These are phyloP conservation scores for Plebejus argus DNA, from an alignment of 2,888 invertebrate genomes.

Conservation along the genomic window DNA sequence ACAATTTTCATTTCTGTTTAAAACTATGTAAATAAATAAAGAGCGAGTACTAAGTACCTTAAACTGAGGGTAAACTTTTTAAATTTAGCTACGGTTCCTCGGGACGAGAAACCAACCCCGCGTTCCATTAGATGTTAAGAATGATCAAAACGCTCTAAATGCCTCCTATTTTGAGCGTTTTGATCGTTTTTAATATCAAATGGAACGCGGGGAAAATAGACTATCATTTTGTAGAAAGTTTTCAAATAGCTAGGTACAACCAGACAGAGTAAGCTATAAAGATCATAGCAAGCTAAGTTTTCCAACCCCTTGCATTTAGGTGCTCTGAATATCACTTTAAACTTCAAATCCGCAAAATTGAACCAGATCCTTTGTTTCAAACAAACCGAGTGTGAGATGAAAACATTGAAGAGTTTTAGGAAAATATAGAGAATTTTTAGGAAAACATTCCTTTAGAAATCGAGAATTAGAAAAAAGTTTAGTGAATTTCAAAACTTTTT, in stretches of 20 bases:
- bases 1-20: too few species aligned
- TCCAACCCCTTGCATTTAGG: neutral
- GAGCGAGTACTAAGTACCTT: neutral
- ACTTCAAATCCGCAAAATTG: conserved; percentile 4
- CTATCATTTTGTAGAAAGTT: neutral
- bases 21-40: too few species aligned
- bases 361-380: neutral
- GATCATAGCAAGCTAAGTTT: neutral
- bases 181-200: too few species aligned
- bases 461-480: neutral
- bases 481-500: neutral
- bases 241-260: conserved; percentile 9
- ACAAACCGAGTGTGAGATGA: neutral
- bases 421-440: neutral
- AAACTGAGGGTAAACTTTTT: neutral
- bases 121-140: too few species aligned
- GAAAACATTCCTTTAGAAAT: neutral
- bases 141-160: too few species aligned
- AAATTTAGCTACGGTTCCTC: neutral
- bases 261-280: neutral
- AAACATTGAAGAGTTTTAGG: neutral
- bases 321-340: conserved; percentile 19
- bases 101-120: neutral
- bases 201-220: too few species aligned
- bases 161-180: too few species aligned